These are phyloP conservation scores for Hydraecia micacea DNA, from an alignment of 2,888 invertebrate genomes.

Conservation along the genomic window DNA sequence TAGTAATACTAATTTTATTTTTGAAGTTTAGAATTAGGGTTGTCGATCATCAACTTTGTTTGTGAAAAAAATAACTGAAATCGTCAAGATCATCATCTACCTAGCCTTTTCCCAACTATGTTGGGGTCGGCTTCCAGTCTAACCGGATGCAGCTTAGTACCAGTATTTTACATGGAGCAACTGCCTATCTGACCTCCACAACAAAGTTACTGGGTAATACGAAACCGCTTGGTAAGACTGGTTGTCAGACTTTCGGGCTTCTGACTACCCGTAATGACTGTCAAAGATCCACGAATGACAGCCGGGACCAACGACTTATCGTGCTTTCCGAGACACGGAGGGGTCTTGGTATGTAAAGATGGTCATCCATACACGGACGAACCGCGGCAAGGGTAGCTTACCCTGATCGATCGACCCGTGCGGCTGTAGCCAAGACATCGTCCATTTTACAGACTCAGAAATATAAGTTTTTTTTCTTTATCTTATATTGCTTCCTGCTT, in stretches of 20 bases:
- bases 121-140: background rate
- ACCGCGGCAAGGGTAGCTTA: too few relatives aligned
- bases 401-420: too few relatives aligned
- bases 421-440: too few relatives aligned
- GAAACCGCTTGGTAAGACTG: background rate
- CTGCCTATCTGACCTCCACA: background rate
- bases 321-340: too few relatives aligned
- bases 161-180: background rate
- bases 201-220: background rate
- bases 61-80: too few relatives aligned
- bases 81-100: background rate
- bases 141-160: background rate
- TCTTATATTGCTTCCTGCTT: too few relatives aligned
- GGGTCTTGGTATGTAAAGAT: too few relatives aligned
- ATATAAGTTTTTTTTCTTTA: too few relatives aligned
- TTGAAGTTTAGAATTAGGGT: conserved; percentile 15
- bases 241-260: background rate
- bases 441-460: too few relatives aligned
- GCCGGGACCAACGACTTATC: too few relatives aligned
- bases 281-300: background rate
- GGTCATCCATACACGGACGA: too few relatives aligned
- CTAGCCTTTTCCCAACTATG: background rate
- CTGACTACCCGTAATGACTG: background rate
- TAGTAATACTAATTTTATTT: conserved; percentile 7
- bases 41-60: background rate